Base-by-base conservation (phyloP, 2,888 invertebrate species). In the Watsonalla cultraria region DNA sequence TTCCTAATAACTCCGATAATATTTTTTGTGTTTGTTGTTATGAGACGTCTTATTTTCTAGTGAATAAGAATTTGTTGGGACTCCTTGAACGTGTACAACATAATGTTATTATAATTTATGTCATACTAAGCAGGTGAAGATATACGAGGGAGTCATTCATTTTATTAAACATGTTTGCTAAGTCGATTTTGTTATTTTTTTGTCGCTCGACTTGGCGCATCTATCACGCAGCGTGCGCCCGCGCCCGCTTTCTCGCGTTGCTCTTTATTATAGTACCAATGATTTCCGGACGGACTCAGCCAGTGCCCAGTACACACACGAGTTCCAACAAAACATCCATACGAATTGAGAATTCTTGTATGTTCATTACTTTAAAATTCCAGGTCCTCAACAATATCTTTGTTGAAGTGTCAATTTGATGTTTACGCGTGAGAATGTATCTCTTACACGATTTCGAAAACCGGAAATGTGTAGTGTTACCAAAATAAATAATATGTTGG, bases 41-140 rank as follows among this genome's bases (percentile, higher is more conserved):
- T 78, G 67, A 76, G 82, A 88, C 74, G 73, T 87, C 87, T 87
- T 86, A 89, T 86, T 88, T 88, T 78, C 80, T 84, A 81, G 84
- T 86, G 86, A 86, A 86, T 82, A 83, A 84, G 87, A 87, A 89
- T 89, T 89, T 87, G 89, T 88, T 86, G 83, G 85, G 82, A 86
- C 86, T 86, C 78, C 86, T 84, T 87, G 85, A 84, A 78, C 82
- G 81, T 86, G 88, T 89, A 87, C 86, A 87, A 89, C 86, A 89
- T 89, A 85, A 88, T 89, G 86, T 89, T 89, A 88, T 86, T 90
- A 89, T 89, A 88, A 90, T 89, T 90, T 90, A 90, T 90, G 88
- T 90, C 85, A 83, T 86, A 88, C 90, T 86, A 89, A 87, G 89
- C 90, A 90, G 90, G 90, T 90, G 90, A 89, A 89, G 89, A 90